Evolutionary conservation across 2,797 vertebrate species (phyloP), one percentile per base, ranked within the genome.

Genomic region (Danio aesculapii): DNA sequence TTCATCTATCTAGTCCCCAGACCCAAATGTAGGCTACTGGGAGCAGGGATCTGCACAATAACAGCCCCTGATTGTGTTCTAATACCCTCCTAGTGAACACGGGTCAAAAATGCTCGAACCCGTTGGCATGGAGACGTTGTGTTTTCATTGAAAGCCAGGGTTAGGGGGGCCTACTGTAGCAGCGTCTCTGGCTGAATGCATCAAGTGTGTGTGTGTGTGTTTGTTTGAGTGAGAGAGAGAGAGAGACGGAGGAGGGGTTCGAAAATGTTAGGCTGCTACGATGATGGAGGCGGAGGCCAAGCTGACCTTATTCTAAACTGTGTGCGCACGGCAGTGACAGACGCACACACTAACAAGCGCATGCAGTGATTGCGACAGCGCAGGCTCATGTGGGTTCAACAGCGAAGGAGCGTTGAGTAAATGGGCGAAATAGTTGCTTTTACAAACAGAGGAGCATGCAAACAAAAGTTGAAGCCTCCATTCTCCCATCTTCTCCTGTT

Each of bases 151-250:
- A 88, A 88, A 88, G 84, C 58, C 58, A 79, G 88, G 64, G 79
- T 47, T 49, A 30, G 82, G 85, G 80, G 57, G 86, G 81, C 9
- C 9, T 57, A 85, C 87, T 79, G 74, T 83, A 77, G 88, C 79
- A 17, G 88, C 81, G 90, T 93, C 92, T 90, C 81, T 91, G 92
- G 86, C 88, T 93, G 92, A 93, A 90, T 93, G 91, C 91, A 90
- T 93, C 81, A 85, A 75, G 63, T 89, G 57, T 84, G 61, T 81
- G 70, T 55, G 74, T 62, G 67, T 43, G 19, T 30, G 69, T 47
- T 53, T 57, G n/a, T n/a, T n/a, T n/a, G n/a, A n/a, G n/a, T n/a
- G 66, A 79, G 55, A 49, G 61, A 44, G 76, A 52, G 76, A 66
- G 64, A 52, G 76, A 66, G 41, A 19, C 63, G 62, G 57, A 49